phyloP scores from a whole-genome alignment of 2,888 invertebrate species.

The Ferrisia virgata region DNA sequence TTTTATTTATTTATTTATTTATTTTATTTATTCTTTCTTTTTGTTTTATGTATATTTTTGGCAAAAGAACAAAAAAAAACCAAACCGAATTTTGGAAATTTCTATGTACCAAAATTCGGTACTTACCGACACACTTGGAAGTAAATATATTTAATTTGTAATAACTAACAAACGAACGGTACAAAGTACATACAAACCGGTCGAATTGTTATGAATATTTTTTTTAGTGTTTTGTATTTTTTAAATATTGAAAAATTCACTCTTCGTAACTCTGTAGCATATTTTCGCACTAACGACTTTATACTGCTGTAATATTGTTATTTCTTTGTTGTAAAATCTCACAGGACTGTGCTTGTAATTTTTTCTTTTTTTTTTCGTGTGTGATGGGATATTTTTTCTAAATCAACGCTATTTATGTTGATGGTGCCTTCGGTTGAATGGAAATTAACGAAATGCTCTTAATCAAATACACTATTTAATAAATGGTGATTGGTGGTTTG shows the following conservation, averaged over 20 bases:
- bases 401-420: no score
- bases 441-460: no score
- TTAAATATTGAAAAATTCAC: background rate
- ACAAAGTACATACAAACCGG: background rate
- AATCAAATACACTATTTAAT: no score
- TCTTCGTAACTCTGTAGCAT: constrained; percentile 29
- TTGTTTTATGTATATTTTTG: background rate
- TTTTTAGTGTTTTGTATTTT: background rate
- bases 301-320: background rate
- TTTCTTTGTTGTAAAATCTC: background rate
- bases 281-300: constrained; percentile 22
- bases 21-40: background rate
- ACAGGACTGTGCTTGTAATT: background rate
- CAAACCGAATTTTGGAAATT: background rate
- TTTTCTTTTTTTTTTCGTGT: background rate
- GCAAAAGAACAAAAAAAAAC: no score
- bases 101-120: background rate
- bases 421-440: no score
- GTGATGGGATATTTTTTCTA: background rate
- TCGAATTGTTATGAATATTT: background rate
- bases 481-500: no score
- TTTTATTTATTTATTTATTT: background rate
- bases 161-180: constrained; percentile 20
- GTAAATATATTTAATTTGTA: constrained; percentile 11
- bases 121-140: background rate